Base-by-base conservation (phyloP, 2,888 invertebrate genomes). In the Argyresthia albistria region DNA sequence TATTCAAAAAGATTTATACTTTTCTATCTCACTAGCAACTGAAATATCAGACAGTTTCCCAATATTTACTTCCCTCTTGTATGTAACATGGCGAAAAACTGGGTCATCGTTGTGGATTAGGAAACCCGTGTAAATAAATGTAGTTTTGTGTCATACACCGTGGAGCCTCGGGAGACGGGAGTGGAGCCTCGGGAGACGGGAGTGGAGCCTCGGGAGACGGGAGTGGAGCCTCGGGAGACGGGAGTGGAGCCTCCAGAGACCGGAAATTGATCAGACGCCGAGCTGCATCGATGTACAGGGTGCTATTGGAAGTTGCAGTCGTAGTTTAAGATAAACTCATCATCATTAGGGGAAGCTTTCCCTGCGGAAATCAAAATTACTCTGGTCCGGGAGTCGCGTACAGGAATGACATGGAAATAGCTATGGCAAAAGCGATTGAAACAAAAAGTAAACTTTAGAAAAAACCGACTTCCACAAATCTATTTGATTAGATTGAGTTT, bases 71-170 rank as follows among this genome's bases (percentile, higher is more conserved):
- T n/a, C 25, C 25, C 25, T 4, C 25, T 25, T 6, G 25, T 25
- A 25, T 25, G 25, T 25, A 25, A 25, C 2, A 25, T 25, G 25
- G 25, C 25, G 25, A 25, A 25, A 6, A 25, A 25, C 25, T 25
- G 6, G 25, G 25, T 25, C 25, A 25, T 25, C 25, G 25, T 25
- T 2, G 25, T 25, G 25, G 25, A 25, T 25, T 10, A 25, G 35
- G 50, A 50, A 43, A 50, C 43, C 25, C 50, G 48, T 9, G 11
- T 8, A 48, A 48, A 48, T 48, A 48, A 48, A 37, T 14, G 15
- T 48, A 48, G 37, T 48, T 48, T 15, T 9, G 48, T 37, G 37
- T 37, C 12, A 15, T 12, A 48, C 48, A 48, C 37, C 7, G 12
- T 8, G 46, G 25, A 25, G 6, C 46, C 9, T 15, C 45, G 25